Conservation (phyloP, 2,797 vertebrate species). For the Gouania willdenowi region DNA sequence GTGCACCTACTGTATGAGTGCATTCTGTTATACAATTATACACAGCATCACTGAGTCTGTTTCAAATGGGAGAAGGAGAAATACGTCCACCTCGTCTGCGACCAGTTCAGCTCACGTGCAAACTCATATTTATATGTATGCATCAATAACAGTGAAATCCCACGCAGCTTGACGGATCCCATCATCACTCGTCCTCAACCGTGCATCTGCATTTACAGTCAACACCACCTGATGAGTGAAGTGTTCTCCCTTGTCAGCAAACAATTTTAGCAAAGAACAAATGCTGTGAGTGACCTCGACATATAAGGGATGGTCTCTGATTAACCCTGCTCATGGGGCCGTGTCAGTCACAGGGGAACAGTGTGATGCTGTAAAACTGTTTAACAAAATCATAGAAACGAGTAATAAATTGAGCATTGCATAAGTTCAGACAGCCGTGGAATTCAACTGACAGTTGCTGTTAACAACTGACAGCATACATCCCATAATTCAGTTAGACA, state of each 20-base stretch:
- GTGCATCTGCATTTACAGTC: slow-evolving; percentile 62
- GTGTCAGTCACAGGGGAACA: background rate
- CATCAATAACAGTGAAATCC: slow-evolving; percentile 48
- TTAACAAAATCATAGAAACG: too few species aligned
- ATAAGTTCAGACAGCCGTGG: too few species aligned
- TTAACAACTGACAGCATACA: too few species aligned
- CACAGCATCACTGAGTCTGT: slow-evolving; percentile 1
- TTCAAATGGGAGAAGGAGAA: background rate
- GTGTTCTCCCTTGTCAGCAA: slow-evolving; percentile 40
- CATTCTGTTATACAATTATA: slow-evolving; percentile 17
- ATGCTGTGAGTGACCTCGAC: slow-evolving; percentile 5
- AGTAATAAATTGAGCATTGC: too few species aligned
- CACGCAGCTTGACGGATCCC: background rate
- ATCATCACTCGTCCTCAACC: slow-evolving; percentile 17
- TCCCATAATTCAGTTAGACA: too few species aligned
- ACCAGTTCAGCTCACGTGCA: slow-evolving; percentile 8
- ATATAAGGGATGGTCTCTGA: slow-evolving; percentile 16
- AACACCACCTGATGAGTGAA: slow-evolving; percentile 46
- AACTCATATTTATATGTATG: slow-evolving; percentile 57
- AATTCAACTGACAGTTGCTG: too few species aligned
- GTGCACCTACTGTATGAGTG: slow-evolving; percentile 14
- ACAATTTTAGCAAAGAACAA: slow-evolving; percentile 38
- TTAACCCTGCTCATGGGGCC: background rate
- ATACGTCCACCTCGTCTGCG: background rate
- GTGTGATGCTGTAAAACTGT: too few species aligned